Base-by-base conservation (phyloP, 2,113 vertebrate genomes). In the Gadus chalcogrammus region DNA sequence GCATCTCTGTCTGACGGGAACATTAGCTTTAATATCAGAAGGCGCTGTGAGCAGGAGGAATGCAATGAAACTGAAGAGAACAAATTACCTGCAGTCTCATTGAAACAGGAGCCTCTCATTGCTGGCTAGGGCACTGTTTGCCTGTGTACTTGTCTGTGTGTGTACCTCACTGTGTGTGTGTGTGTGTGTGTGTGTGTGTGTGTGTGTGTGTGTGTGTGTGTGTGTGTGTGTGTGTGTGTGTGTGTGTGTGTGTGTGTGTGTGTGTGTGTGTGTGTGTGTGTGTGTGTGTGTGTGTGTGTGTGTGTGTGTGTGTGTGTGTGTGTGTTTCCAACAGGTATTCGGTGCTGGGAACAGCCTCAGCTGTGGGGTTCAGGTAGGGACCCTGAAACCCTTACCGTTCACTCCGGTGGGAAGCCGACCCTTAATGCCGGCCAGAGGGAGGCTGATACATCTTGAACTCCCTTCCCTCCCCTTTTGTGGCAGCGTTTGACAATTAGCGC, bases 21-120 rank as follows among this genome's bases (percentile, higher is more conserved):
- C 77, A 77, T 79, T 77, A 77, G 52, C 77, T 70, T 71, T 79
- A 72, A 73, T 72, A 66, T 77, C 66, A 70, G 69, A 22, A 65
- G 58, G n/a, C n/a, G 31, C 64, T 70, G 55, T 75, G 74, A 79
- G 65, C 73, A 73, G 22, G 58, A 77, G 81, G 77, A 82, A 82
- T 82, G 74, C 65, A 67, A 61, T 76, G 68, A 79, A 74, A 68
- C 66, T 69, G 65, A 79, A 74, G 67, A 56, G 73, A 55, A 61
- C 66, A 56, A 75, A 75, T 73, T 76, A 79, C 76, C 77, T 76
- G 68, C 59, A 62, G 58, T 17, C 64, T 66, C n/a, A 20, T 58
- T 67, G 62, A 65, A 66, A 63, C 27, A 58, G 38, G 60, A 70
- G 67, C 63, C 64, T 20, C 67, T 61, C 42, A 63, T 69, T 61